Evolutionary conservation across 2,113 vertebrate species (phyloP).

Genomic region (Arvicanthis niloticus): DNA sequence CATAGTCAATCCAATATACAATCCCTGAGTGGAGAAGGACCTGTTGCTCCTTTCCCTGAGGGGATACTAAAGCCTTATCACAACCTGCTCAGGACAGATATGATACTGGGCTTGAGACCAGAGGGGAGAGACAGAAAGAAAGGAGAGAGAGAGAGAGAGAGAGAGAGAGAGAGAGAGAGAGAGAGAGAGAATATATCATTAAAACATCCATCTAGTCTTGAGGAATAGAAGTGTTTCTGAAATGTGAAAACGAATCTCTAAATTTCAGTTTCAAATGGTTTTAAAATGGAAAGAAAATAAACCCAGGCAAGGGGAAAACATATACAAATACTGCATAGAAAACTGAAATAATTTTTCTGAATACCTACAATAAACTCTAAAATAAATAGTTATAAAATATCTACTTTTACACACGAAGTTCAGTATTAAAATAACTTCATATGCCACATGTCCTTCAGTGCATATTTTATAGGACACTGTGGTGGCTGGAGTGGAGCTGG

Average conservation of each 20-base stretch:
- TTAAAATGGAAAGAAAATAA: background rate
- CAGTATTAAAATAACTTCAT: background rate
- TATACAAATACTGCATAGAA: background rate
- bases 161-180: no score
- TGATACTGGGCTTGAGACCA: no score
- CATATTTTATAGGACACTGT: background rate
- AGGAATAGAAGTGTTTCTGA: background rate
- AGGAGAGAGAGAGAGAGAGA: no score
- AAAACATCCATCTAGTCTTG: background rate
- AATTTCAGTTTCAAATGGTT: background rate
- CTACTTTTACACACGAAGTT: background rate
- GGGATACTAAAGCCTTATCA: no score
- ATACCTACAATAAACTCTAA: background rate
- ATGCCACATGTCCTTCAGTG: background rate
- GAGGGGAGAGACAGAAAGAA: no score
- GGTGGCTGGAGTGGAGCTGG: rapidly evolving
- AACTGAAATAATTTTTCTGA: background rate
- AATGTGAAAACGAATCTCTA: background rate
- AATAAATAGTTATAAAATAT: background rate
- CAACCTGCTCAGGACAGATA: no score
- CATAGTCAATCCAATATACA: no score
- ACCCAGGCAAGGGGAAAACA: background rate
- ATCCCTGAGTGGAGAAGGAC: no score
- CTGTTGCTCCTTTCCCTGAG: no score
- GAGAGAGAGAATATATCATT: background rate